These are phyloP conservation scores for Hipposideros larvatus DNA, from an alignment of 2,797 vertebrate species.

Conservation along the genomic window DNA sequence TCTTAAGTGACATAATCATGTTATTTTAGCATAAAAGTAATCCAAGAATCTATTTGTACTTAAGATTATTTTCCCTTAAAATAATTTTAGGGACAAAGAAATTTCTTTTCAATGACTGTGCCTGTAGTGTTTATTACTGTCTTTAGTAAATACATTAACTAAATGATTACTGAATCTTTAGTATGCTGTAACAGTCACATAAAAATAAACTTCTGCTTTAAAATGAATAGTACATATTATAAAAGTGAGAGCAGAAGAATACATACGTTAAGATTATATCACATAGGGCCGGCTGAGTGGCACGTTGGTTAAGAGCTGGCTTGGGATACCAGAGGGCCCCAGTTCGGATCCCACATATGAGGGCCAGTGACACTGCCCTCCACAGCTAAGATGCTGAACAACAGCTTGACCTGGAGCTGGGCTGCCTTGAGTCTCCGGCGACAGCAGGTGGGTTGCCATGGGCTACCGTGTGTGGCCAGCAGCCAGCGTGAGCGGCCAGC, in stretches of 20 bases:
- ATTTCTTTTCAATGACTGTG: neutral
- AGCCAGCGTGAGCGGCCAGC: too few species aligned
- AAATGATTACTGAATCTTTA: neutral
- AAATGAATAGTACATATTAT: neutral
- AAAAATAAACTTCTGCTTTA: constrained; percentile 23
- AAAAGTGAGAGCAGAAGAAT: neutral
- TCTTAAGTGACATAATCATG: neutral
- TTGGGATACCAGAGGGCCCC: too few species aligned
- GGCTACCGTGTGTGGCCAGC: too few species aligned
- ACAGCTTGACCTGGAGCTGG: too few species aligned
- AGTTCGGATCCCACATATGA: too few species aligned
- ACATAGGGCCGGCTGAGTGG: neutral
- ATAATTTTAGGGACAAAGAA: constrained; percentile 29
- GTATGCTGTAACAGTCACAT: neutral
- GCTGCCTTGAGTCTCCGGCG: too few species aligned
- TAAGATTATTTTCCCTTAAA: constrained; percentile 23
- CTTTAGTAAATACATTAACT: constrained; percentile 32
- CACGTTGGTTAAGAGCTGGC: too few species aligned
- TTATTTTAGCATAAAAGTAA: constrained; percentile 64
- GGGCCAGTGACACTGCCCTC: too few species aligned
- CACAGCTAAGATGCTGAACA: too few species aligned
- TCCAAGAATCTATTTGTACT: neutral
- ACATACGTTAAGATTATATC: neutral
- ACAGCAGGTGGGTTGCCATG: too few species aligned
- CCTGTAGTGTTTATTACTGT: neutral